Evolutionary conservation across 2,888 invertebrate species (phyloP), one percentile per base, ranked within the genome.

Genomic region (Rhagonycha fulva): DNA sequence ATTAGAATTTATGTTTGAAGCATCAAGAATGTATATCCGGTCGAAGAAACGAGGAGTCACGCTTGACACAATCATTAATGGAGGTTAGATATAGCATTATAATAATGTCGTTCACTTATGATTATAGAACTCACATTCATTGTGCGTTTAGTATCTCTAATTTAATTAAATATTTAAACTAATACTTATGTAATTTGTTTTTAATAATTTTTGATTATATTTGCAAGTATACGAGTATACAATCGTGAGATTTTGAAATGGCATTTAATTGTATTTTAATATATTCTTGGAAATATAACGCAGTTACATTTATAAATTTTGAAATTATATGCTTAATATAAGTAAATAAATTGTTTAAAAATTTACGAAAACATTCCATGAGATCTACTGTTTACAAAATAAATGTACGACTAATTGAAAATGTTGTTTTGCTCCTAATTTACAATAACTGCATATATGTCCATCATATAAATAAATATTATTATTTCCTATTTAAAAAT

Each of bases 41-140:
- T 85, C 84, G 84, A 84, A 83, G 84, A 84, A 84, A 79, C 83
- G 82, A 83, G 83, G 84, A 83, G 84, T 85, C 85, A 85, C 84
- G 85, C 85, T 83, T 86, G 85, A 84, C 84, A 84, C 86, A 85
- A 85, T 84, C 84, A 85, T 82, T 85, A 84, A 85, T 85, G 82
- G 84, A 86, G 86, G 85, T 84, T 85, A 83, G 80, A 80, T 81
- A 80, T 23, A 66, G 26, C n/a, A 26, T 19, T 66, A 66, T 66
- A 66, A 66, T 66, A 66, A 14, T 66, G 24, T 66, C 26, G 26
- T 66, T 66, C 24, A 66, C 26, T 66, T 66, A 26, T 66, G 26
- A 66, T 66, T 66, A 66, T 66, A 23, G 26, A 66, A 66, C 26
- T 26, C 26, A 26, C 63, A 66, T 47, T 47, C 47, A 47, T 47